phyloP scores from a whole-genome alignment of 2,888 invertebrate genomes.

The Dorcus hopei region DNA sequence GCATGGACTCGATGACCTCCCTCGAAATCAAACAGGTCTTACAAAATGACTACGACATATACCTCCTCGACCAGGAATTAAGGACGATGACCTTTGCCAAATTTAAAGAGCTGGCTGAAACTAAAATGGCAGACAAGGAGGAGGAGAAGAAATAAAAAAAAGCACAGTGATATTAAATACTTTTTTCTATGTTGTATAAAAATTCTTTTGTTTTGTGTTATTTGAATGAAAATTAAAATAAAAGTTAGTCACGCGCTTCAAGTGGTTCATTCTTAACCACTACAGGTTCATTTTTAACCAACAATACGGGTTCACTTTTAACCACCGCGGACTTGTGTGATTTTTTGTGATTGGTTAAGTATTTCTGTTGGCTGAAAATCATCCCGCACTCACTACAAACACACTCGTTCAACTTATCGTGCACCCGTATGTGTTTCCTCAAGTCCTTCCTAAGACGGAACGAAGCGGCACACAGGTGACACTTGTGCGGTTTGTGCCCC shows the following conservation, averaged over 20 bases:
- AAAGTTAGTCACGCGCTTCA: too few relatives aligned
- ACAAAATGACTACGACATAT: constrained; percentile 80
- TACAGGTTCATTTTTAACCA: too few relatives aligned
- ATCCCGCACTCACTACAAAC: constrained; percentile 46
- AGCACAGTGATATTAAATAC: too few relatives aligned
- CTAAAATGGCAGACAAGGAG: too few relatives aligned
- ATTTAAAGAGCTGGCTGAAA: background rate
- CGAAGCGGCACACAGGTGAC: constrained; percentile 52
- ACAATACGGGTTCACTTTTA: too few relatives aligned
- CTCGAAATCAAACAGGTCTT: constrained; percentile 88
- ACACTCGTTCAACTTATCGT: constrained; percentile 44
- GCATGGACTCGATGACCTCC: constrained; percentile 93
- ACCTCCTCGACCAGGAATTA: constrained; percentile 78
- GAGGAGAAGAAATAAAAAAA: too few relatives aligned
- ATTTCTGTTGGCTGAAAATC: constrained; percentile 50
- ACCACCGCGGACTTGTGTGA: constrained; percentile 15
- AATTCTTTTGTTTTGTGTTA: too few relatives aligned
- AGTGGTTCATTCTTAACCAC: too few relatives aligned
- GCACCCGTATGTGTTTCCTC: constrained; percentile 46
- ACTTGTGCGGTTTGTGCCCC: constrained; percentile 54
- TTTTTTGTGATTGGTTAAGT: constrained; percentile 42
- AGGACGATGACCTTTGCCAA: constrained; percentile 70
- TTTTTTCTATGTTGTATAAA: too few relatives aligned
- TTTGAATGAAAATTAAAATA: too few relatives aligned
- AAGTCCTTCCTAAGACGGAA: constrained; percentile 51